Base-by-base conservation (phyloP, 2,888 invertebrate genomes). In the Octodonta nipae region DNA sequence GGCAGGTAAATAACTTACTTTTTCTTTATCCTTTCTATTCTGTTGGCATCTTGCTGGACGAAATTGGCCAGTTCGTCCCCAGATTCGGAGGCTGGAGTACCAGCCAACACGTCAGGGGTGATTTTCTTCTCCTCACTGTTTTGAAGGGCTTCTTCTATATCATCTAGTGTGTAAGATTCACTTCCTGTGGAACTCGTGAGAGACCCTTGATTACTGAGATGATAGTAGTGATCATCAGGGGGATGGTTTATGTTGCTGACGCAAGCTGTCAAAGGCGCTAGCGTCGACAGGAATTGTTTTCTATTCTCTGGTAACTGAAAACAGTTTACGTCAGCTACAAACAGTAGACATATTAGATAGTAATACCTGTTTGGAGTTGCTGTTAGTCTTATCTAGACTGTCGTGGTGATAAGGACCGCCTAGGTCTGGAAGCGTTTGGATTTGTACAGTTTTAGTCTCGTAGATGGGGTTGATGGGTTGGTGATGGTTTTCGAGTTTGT, bases 21-120 rank as follows among this genome's bases (percentile, higher is more conserved):
- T 54, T 84, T 80, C 45, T 83, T 76, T 10, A 88, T 70, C 40
- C 86, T 67, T 51, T 88, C 88, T 3, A 83, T 86, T 24, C 88
- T 68, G 3, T 78, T 75, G 0, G 82, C 82, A 42, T 85, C 81
- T 38, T 86, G 86, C 44, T 85, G 78, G 0, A 86, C 87, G 51
- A 89, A 88, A 29, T 81, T 78, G 0, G 80, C 78, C 22, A 88
- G 56, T 27, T 88, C 86, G 47, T 87, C 85, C 8, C 75, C 73
- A 24, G 61, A 56, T 43, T 62, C 61, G 1, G 58, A 57, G 10
- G 60, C 61, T 0, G 78, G 79, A 1, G 80, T 80, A 1, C 80
- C 85, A 28, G 80, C 81, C 7, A 86, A 71, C 1, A 86, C 78
- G 51, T 86, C 85, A 0, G 85, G 86, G 0, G 81, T 78, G 3